These are phyloP conservation scores for Aleadryas rufinucha DNA, from an alignment of 2,113 vertebrate genomes.

Conservation along the genomic window DNA sequence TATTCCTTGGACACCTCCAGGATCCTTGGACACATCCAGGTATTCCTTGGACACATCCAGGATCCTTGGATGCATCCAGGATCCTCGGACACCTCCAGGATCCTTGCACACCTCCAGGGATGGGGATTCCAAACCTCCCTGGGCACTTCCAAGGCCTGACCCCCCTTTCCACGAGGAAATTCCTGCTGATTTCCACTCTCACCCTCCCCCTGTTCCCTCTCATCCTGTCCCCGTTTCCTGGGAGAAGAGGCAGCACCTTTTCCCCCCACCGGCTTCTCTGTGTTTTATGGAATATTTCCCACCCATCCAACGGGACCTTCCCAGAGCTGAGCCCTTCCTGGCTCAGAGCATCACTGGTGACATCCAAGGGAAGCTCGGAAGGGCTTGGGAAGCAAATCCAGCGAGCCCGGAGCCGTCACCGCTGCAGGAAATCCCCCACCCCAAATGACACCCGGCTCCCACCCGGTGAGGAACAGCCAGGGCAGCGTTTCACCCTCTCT, in stretches of 20 bases:
- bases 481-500: background rate
- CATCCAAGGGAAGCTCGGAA: background rate
- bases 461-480: background rate
- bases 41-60: too few relatives aligned
- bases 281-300: background rate
- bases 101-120: background rate
- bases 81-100: too few relatives aligned
- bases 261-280: background rate
- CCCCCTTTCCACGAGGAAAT: background rate
- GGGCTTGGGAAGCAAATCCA: background rate
- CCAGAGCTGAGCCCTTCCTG: background rate
- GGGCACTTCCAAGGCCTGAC: background rate
- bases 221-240: background rate
- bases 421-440: slow-evolving; percentile 32
- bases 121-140: background rate
- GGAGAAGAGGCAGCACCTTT: background rate
- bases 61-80: too few relatives aligned
- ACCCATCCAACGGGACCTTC: background rate
- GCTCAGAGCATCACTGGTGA: background rate
- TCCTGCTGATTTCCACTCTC: background rate
- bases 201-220: background rate
- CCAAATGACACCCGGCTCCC: background rate
- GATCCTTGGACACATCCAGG: too few relatives aligned
- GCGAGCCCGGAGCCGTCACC: background rate
- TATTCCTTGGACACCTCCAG: too few relatives aligned